Evolutionary conservation across 2,888 invertebrate species (phyloP).

Genomic region (Melieria crassipennis): DNA sequence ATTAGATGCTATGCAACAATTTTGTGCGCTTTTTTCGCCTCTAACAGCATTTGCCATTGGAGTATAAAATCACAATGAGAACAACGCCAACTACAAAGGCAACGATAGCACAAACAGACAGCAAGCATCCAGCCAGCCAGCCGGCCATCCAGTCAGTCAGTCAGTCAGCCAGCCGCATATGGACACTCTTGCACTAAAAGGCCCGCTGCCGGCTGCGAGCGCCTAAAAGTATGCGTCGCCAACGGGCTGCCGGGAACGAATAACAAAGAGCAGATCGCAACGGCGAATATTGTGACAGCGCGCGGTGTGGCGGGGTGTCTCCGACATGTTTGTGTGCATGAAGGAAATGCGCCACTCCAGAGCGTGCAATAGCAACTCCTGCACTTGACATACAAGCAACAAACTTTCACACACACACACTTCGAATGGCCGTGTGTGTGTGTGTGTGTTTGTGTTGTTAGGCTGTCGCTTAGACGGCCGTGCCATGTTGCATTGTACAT

Average conservation of each 20-base stretch:
- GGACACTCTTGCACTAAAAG: neutral
- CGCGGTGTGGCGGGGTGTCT: neutral
- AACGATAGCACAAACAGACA: no score
- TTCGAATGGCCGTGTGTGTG: no score
- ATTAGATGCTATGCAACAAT: no score
- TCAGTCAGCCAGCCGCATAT: no score
- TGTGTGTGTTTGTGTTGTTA: no score
- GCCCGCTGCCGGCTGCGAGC: neutral
- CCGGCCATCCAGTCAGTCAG: no score
- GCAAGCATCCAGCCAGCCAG: no score
- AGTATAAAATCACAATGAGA: no score
- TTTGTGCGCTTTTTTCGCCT: no score
- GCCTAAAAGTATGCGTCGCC: neutral
- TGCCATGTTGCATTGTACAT: constrained; percentile 35
- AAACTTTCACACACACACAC: no score
- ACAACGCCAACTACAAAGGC: no score
- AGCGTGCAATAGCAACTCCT: constrained; percentile 20
- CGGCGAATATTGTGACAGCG: neutral
- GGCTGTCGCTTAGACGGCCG: constrained; percentile 28
- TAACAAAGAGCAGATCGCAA: neutral
- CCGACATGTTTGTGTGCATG: neutral
- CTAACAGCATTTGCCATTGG: no score
- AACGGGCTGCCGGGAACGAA: neutral
- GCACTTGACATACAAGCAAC: constrained; percentile 33
- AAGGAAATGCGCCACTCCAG: neutral